A percentile compares a stretch with the other conserved stretches of the same genome.
These are phyloP conservation scores for Tupaia chinensis DNA, from an alignment of 2,113 vertebrate species.

Conservation along the genomic window DNA sequence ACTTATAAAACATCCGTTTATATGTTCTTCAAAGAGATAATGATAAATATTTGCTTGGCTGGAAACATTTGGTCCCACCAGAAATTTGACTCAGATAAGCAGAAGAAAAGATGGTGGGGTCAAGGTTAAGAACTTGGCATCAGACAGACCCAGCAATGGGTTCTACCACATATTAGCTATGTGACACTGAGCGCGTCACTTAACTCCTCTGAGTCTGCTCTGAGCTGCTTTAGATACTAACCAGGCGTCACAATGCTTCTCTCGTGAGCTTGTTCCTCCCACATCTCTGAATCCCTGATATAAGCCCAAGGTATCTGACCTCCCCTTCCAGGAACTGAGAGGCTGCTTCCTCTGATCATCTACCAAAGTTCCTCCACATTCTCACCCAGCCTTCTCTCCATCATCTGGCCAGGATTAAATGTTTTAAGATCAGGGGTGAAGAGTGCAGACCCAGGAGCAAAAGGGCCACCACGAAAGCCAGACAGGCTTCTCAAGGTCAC, in stretches of 20 bases:
- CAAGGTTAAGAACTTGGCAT: background rate
- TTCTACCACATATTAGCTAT: background rate
- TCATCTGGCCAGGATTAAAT: background rate
- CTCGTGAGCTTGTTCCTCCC: background rate
- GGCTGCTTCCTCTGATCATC: background rate
- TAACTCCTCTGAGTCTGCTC: background rate
- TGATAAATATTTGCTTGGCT: slow-evolving; percentile 40
- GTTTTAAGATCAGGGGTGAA: background rate
- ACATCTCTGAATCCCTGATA: no score
- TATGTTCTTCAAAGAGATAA: slow-evolving; percentile 53
- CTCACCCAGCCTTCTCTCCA: background rate
- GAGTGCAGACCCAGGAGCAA: background rate
- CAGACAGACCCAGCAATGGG: background rate
- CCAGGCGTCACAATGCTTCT: background rate
- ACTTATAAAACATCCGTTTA: slow-evolving; percentile 52
- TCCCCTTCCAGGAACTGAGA: background rate
- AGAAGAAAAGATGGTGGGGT: slow-evolving; percentile 25
- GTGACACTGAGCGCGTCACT: background rate
- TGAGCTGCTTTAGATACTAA: background rate
- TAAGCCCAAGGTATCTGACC: background rate
- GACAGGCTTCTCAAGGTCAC: background rate
- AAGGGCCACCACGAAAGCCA: background rate
- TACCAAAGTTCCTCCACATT: background rate
- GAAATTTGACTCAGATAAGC: background rate
- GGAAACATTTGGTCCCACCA: background rate